A percentile compares a stretch with the other conserved stretches of the same genome.
Evolutionary conservation across 2,888 invertebrate species (phyloP).

Genomic region (Endotricha flammealis): DNA sequence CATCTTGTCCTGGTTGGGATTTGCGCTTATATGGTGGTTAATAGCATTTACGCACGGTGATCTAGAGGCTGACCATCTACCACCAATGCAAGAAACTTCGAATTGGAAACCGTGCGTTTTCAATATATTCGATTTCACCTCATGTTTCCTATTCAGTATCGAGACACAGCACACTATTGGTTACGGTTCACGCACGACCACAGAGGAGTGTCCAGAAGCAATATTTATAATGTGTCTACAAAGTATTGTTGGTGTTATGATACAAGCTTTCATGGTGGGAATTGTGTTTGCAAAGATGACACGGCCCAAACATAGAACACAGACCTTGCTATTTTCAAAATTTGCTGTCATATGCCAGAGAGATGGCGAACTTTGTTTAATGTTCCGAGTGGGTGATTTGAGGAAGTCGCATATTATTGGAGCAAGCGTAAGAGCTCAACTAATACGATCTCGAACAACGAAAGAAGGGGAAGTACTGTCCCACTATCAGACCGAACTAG

Average conservation of each 20-base stretch:
- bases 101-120: constrained; percentile 89
- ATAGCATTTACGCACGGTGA: constrained; percentile 93
- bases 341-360: constrained; percentile 90
- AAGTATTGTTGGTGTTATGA: constrained; percentile 91
- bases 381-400: constrained; percentile 95
- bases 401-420: constrained; percentile 94
- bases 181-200: constrained; percentile 90
- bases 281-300: constrained; percentile 95
- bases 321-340: constrained; percentile 92
- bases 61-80: constrained; percentile 80
- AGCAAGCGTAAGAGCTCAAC: constrained; percentile 89
- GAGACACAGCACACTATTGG: constrained; percentile 96
- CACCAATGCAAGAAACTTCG: constrained; percentile 63
- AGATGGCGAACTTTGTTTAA: constrained; percentile 88
- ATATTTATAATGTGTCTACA: constrained; percentile 94
- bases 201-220: constrained; percentile 93
- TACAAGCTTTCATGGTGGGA: constrained; percentile 88
- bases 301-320: constrained; percentile 92
- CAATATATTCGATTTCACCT: constrained; percentile 88
- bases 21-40: constrained; percentile 92
- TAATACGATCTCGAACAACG: constrained; percentile 89
- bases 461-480: constrained; percentile 91
- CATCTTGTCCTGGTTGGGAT: constrained; percentile 90
- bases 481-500: constrained; percentile 88
- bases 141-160: constrained; percentile 93